Evolutionary conservation across 2,888 invertebrate species (phyloP).

Genomic region (Tipula lateralis): DNA sequence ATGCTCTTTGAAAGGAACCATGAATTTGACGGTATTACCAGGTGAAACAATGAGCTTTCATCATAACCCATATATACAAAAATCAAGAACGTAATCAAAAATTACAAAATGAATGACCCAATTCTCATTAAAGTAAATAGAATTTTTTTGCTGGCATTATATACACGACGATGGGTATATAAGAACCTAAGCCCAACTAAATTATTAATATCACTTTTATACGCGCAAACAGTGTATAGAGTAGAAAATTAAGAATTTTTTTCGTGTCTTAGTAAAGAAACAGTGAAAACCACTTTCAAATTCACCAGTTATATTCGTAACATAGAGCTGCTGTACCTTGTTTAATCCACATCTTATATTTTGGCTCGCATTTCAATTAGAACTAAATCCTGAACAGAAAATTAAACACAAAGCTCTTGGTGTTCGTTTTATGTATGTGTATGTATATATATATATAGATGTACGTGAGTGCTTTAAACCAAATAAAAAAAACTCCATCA

Average conservation of each 20-base stretch:
- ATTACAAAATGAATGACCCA: background rate
- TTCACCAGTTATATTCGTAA: too few relatives aligned
- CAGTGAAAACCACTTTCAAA: too few relatives aligned
- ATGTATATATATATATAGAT: background rate
- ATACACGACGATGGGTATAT: background rate
- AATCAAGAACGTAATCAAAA: background rate
- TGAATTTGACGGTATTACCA: too few relatives aligned
- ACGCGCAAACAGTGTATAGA: background rate
- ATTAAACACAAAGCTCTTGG: background rate
- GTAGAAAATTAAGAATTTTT: background rate
- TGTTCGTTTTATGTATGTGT: background rate
- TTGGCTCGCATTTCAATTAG: background rate
- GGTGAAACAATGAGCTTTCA: background rate
- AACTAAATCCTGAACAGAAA: background rate
- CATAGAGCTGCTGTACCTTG: too few relatives aligned
- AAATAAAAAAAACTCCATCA: background rate
- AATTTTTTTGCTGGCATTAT: background rate
- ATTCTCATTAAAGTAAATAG: background rate
- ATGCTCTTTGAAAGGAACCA: too few relatives aligned
- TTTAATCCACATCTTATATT: conserved; percentile 15
- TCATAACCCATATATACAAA: background rate
- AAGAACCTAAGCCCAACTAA: background rate
- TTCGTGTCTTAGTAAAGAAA: too few relatives aligned
- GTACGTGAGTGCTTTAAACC: background rate
- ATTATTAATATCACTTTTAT: background rate